Base-by-base conservation (phyloP, 2,113 vertebrate species). In the Apeltes quadracus region DNA sequence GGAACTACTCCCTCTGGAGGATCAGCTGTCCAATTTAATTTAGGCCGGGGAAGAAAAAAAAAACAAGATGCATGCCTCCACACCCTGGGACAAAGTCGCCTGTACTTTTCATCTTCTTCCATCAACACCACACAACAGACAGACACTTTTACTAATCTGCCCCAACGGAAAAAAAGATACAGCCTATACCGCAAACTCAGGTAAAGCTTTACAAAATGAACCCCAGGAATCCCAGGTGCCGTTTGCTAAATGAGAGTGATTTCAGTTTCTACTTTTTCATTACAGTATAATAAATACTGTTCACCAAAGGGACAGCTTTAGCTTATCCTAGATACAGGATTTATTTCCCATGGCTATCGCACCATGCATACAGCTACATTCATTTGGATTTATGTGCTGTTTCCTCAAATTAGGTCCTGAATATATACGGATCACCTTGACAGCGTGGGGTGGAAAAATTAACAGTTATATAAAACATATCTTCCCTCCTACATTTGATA, bases 1-100 rank as follows among this genome's bases (percentile, higher is more conserved):
- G 78, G 81, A 87, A 86, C 85, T 75, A 74, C 81, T 86, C 83
- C 82, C 88, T 76, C 81, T 74, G 70, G 88, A 91, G 86, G 86
- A 87, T 87, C 84, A 80, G 64, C 84, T 89, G 88, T 90, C 86
- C 80, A 83, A 80, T 86, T 91, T 90, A 82, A 89, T 91, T 90
- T 91, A 82, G 81, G 80, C 84, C 64, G 71, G 79, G 59, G 83
- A 90, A 88, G 88, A 87, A 84, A 89, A 80, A 84, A 83, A 84
- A 83, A 4, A 61, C 78, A 86, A 58, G 72, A 79, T 36, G 72
- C 83, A 76, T 87, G 76, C 83, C 75, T 76, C 55, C 44, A 38
- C 74, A 86, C 72, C 71, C 50, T 69, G 70, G 74, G 78, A 82
- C 68, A 41, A 61, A 38, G 65, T 76, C 78, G 72, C 54, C 29